Evolutionary conservation across 2,888 invertebrate genomes (phyloP), one percentile per base, ranked within the genome.

Genomic region (Tetragonula carbonaria): DNA sequence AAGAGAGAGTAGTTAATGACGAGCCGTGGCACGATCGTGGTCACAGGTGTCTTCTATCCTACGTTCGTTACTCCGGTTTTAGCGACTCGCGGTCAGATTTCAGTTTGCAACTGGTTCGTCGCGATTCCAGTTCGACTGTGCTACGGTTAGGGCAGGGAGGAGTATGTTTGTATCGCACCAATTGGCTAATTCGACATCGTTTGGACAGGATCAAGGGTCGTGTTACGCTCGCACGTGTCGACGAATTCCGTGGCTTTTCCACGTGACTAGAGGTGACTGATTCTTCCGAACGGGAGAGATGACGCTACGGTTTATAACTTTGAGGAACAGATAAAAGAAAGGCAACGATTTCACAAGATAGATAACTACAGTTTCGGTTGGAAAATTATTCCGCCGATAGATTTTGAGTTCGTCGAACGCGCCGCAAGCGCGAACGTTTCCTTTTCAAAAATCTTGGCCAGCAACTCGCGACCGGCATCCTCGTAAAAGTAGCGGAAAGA

Each of bases 401-500:
- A 45, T 8, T 8, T 45, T 2, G 8, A 45, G 45, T 45, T 45
- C 8, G 45, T 45, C 45, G 45, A 45, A 8, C 8, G 45, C 8
- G 45, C 8, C 45, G 2, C 45, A 45, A 2, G 8, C 72, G 62
- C 38, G 16, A 57, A 33, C 21, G 14, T 33, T 14, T 14, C 53
- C 14, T 33, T 33, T 6, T 21, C 3, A 33, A 21, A 45, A 6
- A 33, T 70, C 33, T 53, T 33, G 18, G n/a, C 45, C 8, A 13
- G 13, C 28, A 23, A 38, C 18, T 38, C 21, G 57, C 53, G 53
- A 67, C 45, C 53, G 5, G 21, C 38, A 75, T 45, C 72, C 68
- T 74, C 73, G 75, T 83, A 83, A 78, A 87, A 83, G 80, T 87
- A 88, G 83, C 83, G 76, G 75, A 62, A 67, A 66, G 66, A 67